phyloP scores from a whole-genome alignment of 1,140 invertebrate genomes.

The Planococcus citri region DNA sequence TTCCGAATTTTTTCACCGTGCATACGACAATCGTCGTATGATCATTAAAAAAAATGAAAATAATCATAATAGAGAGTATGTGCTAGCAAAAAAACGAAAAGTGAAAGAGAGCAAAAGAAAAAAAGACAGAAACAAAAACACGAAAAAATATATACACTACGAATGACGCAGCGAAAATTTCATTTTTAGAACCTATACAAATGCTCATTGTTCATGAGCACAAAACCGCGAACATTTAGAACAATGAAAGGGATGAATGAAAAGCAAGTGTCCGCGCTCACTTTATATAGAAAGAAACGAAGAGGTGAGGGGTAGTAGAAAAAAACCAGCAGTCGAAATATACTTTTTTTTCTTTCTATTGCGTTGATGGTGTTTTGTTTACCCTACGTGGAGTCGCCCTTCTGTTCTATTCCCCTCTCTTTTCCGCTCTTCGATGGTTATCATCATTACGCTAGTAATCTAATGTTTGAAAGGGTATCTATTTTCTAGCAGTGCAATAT shows the following conservation, averaged over 20 bases:
- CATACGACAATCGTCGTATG: background rate
- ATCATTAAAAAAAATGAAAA: slow-evolving; percentile 4
- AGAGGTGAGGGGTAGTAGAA: background rate
- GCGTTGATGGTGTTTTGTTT: too few species aligned
- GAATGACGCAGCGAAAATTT: slow-evolving; percentile 13
- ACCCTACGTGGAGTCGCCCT: too few species aligned
- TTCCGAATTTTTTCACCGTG: too few species aligned
- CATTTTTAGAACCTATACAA: slow-evolving; percentile 12
- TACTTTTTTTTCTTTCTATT: background rate
- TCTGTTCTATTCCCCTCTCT: too few species aligned
- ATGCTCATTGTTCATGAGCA: slow-evolving; percentile 18
- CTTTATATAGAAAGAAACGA: background rate
- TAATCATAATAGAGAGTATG: too few species aligned
- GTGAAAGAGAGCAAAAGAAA: too few species aligned
- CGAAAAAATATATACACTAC: background rate
- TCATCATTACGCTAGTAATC: too few species aligned
- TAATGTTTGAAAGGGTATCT: too few species aligned
- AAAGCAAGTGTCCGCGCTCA: slow-evolving; percentile 15
- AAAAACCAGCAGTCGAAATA: background rate
- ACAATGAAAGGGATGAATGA: slow-evolving; percentile 11
- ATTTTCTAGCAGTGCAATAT: too few species aligned
- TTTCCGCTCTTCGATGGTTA: too few species aligned
- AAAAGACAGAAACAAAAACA: background rate
- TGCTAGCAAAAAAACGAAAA: background rate
- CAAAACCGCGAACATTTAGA: slow-evolving; percentile 19